phyloP scores from a whole-genome alignment of 2,888 invertebrate species.

The Drosophila melanosoma region DNA sequence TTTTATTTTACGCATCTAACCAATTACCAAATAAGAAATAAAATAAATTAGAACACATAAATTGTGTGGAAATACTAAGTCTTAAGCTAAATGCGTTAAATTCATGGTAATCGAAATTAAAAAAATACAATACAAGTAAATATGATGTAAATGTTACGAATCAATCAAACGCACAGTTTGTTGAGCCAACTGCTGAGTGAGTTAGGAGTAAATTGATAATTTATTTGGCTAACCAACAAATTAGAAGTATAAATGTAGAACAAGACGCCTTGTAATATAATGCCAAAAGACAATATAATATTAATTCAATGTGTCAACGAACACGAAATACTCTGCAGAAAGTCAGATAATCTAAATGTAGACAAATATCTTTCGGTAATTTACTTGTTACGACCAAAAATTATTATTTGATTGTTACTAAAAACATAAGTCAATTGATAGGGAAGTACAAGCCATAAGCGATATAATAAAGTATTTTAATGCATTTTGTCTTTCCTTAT shows the following conservation, averaged over 20 bases:
- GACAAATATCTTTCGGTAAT: neutral
- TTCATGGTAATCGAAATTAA: slow-evolving; percentile 3
- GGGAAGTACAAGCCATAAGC: neutral
- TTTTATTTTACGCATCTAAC: neutral
- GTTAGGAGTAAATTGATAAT: slow-evolving; percentile 61
- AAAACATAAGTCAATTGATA: neutral
- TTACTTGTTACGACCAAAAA: neutral
- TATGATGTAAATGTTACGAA: slow-evolving; percentile 39
- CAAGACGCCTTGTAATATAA: slow-evolving; percentile 28
- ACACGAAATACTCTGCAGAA: slow-evolving; percentile 13
- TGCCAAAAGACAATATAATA: slow-evolving; percentile 1
- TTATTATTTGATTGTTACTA: neutral
- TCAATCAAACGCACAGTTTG: slow-evolving; percentile 57
- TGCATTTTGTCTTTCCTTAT: neutral
- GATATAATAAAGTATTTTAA: neutral
- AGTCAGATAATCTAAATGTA: neutral
- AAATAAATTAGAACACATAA: slow-evolving; percentile 8
- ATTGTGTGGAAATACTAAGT: slow-evolving; percentile 30
- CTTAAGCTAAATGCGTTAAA: slow-evolving; percentile 10
- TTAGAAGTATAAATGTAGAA: slow-evolving; percentile 38
- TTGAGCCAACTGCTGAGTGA: slow-evolving; percentile 48
- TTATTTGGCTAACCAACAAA: slow-evolving; percentile 53
- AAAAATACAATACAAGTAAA: slow-evolving; percentile 12
- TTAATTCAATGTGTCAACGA: neutral
- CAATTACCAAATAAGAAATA: slow-evolving; percentile 37